Conservation (phyloP, 2,888 invertebrate genomes). For the Nomada hirtipes region DNA sequence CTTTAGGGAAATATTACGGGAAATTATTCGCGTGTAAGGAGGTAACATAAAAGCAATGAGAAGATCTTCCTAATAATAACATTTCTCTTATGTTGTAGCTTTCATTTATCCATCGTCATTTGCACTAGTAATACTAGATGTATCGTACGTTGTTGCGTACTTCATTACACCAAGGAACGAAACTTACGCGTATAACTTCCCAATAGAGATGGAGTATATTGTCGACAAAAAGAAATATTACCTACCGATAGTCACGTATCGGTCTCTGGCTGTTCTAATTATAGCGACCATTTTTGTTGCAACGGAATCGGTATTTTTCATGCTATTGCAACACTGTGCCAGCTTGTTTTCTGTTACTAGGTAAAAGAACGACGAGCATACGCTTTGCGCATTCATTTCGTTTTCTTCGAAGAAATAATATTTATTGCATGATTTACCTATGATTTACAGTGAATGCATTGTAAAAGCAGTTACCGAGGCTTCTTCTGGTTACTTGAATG, state of each 20-base stretch:
- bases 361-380: conserved; percentile 20
- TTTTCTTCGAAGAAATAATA: background rate
- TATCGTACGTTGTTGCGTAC: background rate
- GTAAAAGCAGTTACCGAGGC: background rate
- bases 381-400: background rate
- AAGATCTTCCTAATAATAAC: too few species aligned
- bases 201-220: background rate
- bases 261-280: background rate
- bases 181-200: background rate
- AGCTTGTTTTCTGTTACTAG: conserved; percentile 38
- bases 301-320: background rate
- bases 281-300: background rate
- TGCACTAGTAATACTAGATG: background rate
- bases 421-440: background rate
- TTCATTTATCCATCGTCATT: background rate
- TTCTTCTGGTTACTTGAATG: too few species aligned
- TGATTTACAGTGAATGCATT: background rate
- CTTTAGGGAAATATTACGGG: background rate
- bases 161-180: conserved; percentile 22
- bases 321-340: conserved; percentile 12
- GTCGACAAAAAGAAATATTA: conserved; percentile 13
- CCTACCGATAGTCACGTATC: background rate
- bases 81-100: conserved; percentile 5
- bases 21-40: background rate
- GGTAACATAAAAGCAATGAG: too few species aligned